Conservation (phyloP, 1,140 invertebrate species). For the Eufriesea mexicana region DNA sequence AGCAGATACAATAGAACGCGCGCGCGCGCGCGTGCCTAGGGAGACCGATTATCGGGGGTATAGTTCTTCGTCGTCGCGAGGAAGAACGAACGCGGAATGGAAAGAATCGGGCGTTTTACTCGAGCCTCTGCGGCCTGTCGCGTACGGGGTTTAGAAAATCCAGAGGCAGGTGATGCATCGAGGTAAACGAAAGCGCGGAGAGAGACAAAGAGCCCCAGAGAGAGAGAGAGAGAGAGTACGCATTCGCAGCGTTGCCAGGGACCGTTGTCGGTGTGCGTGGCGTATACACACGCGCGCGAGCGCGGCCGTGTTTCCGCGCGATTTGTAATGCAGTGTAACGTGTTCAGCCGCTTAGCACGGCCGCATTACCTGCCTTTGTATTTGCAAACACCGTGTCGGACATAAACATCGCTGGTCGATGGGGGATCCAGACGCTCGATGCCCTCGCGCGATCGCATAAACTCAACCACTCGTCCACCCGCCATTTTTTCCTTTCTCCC, state of each 20-base stretch:
- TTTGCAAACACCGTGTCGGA: slow-evolving; percentile 65
- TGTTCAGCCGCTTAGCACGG: slow-evolving; percentile 64
- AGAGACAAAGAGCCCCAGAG: background rate
- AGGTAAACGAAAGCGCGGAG: background rate
- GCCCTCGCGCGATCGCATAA: background rate
- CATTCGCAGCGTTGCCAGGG: slow-evolving; percentile 27
- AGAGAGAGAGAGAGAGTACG: background rate
- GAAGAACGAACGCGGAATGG: background rate
- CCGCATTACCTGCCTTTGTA: slow-evolving; percentile 70
- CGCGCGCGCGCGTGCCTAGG: background rate
- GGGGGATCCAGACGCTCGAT: slow-evolving; percentile 2
- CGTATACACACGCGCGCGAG: slow-evolving; percentile 37
- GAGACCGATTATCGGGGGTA: slow-evolving; percentile 13
- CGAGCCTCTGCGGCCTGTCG: background rate
- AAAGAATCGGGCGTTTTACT: background rate
- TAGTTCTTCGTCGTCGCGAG: background rate
- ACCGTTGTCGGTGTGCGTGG: background rate
- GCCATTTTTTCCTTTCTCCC: too few species aligned
- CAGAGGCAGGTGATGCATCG: slow-evolving; percentile 9
- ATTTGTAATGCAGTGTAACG: slow-evolving; percentile 72
- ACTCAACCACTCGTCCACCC: too few species aligned
- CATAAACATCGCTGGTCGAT: slow-evolving; percentile 56
- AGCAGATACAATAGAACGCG: background rate
- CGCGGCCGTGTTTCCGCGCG: slow-evolving; percentile 65
- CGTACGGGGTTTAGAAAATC: slow-evolving; percentile 5